Conservation (phyloP, 2,113 vertebrate species). For the Mus spicilegus region DNA sequence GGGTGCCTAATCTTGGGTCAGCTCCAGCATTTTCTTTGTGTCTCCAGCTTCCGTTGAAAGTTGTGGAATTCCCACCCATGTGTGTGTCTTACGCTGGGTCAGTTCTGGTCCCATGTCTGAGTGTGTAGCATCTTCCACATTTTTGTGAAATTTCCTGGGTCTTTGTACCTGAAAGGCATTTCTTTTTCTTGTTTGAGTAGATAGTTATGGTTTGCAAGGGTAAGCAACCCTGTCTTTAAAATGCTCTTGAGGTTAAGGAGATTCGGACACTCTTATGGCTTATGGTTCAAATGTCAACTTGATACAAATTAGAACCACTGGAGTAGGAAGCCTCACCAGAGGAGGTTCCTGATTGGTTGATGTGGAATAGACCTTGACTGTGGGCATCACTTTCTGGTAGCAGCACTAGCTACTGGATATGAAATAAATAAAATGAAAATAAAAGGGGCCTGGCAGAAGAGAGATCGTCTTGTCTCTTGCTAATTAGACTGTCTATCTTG, state of each 20-base stretch:
- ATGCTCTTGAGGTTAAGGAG: not conserved
- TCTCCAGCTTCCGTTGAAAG: not conserved
- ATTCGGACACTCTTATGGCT: not conserved
- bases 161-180: not conserved
- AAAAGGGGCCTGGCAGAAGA: not conserved
- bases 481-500: not conserved
- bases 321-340: not conserved
- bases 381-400: not conserved
- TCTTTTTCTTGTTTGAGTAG: not conserved
- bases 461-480: not conserved
- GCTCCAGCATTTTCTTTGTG: not conserved
- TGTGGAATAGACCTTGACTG: not conserved
- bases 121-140: not conserved
- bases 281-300: not conserved
- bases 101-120: not conserved
- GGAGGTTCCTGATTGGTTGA: not conserved
- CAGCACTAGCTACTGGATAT: not conserved
- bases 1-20: not conserved
- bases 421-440: not conserved
- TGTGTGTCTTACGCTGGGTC: not conserved
- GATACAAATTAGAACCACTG: not conserved
- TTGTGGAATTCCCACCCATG: not conserved
- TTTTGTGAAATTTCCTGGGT: not conserved
- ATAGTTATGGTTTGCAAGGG: not conserved
- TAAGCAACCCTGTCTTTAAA: not conserved